These are phyloP conservation scores for Taxidea taxus DNA, from an alignment of 2,113 vertebrate species.

Conservation along the genomic window DNA sequence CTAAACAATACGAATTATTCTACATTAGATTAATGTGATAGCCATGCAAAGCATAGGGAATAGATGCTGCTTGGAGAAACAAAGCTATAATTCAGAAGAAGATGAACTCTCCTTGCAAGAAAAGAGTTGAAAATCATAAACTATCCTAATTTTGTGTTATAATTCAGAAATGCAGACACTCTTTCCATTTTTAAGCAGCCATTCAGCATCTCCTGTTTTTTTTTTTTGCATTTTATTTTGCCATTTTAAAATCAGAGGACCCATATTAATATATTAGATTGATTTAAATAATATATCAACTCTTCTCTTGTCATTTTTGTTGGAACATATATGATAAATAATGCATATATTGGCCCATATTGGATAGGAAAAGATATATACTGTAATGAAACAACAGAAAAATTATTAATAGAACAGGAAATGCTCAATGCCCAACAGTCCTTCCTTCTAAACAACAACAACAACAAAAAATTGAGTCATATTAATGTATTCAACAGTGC, in stretches of 20 bases:
- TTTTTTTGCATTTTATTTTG: background rate
- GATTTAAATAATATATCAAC: slow-evolving; percentile 46
- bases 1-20: slow-evolving; percentile 55
- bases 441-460: slow-evolving; percentile 69
- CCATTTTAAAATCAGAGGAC: slow-evolving; percentile 19
- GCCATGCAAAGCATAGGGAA: background rate
- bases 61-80: background rate
- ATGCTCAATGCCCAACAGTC: slow-evolving; percentile 65
- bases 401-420: slow-evolving; percentile 76
- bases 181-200: slow-evolving; percentile 22
- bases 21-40: slow-evolving; percentile 48
- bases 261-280: slow-evolving; percentile 23
- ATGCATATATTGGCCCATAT: slow-evolving; percentile 51
- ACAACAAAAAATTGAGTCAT: slow-evolving; percentile 67
- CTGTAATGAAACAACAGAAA: slow-evolving; percentile 16
- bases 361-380: slow-evolving; percentile 65
- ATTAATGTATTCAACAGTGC: slow-evolving; percentile 76
- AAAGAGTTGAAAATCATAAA: slow-evolving; percentile 48
- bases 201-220: slow-evolving; percentile 8
- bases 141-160: background rate
- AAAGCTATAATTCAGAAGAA: slow-evolving; percentile 37
- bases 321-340: slow-evolving; percentile 41
- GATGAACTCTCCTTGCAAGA: slow-evolving; percentile 20
- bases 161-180: slow-evolving; percentile 25
- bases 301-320: slow-evolving; percentile 47